Base-by-base conservation (phyloP, 2,888 invertebrate genomes). In the Cancer borealis region DNA sequence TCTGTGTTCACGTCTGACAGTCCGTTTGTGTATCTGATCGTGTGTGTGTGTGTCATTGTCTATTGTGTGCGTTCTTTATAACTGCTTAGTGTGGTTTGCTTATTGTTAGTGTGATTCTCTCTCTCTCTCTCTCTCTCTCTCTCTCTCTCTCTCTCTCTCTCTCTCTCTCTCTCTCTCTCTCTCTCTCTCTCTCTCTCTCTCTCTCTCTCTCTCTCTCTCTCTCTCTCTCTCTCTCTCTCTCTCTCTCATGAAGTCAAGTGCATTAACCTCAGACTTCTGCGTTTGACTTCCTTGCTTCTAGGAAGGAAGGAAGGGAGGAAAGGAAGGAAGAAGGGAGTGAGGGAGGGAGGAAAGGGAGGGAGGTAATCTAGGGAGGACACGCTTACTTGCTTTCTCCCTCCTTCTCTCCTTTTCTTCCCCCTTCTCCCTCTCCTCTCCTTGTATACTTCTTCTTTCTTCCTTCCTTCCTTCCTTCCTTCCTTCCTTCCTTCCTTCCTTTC, bases 391-490 rank as follows among this genome's bases (percentile, higher is more conserved):
- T 66, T 21, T 21, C 60, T 66, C 60, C 17, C 60, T 66, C 21
- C 17, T 17, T 14, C 60, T 66, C 60, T 88, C 47, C 47, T 3
- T 49, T 26, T 47, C 47, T 47, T 26, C 10, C 47, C 21, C 21
- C 26, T 26, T n/a, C 47, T 47, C 47, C 26, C 12, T 47, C 47
- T 30, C 60, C 30, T 60, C 60, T 60, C 30, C 30, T 30, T 60
- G 60, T 30, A 45, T 45, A 73, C 91, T 91, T 45, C 21, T 45
- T 73, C 73, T 91, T 45, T 73, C 73, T 91, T 46, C 73, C 73
- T 73, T 30, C 60, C 90, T 91, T 8, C 26, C 66, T 49, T 90
- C 90, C 49, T 26, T 49, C 49, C 60, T 60, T 91, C 91, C 60
- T 30, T 91, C 60, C 26, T 60, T 91, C 60, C 26, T 39, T 91